Evolutionary conservation across 2,888 invertebrate genomes (phyloP), one percentile per base, ranked within the genome.

Genomic region (Apotomis capreana): DNA sequence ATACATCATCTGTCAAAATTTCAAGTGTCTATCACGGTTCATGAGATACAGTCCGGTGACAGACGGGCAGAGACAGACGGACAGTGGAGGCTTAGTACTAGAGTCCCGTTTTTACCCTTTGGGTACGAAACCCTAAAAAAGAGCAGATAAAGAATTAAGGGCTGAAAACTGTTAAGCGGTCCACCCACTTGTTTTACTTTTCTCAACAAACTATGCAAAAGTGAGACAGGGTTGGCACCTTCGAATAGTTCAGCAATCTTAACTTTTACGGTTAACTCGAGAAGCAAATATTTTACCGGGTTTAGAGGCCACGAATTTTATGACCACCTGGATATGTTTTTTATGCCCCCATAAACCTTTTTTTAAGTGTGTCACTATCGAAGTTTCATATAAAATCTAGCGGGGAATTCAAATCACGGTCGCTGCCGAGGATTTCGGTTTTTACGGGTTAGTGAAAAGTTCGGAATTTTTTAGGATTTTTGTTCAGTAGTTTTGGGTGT

Each of bases 311-410:
- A 36, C 52, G 49, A 61, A 1, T 67, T 71, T 71, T 71, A 71
- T 44, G 52, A 52, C 26, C 46, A 36, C 36, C 62, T 40, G 62
- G 68, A 71, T 71, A 68, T 62, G 67, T 71, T 68, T 71, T 71
- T 71, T 71, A 71, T 51, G 57, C 51, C 68, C 55, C 62, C 36
- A 51, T 71, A 71, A 71, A 71, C 70, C 71, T 68, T 62, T 69
- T 69, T 70, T 71, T 71, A 68, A 71, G 62, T 55, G 57, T 71
- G 67, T 71, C 67, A 71, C 71, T 71, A 68, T 68, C 61, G 60
- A 71, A 71, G 67, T 71, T 71, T 71, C 57, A 68, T 67, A 67
- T 67, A 67, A 71, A 71, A 68, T 71, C 71, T 55, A 9, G 15
- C 68, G 13, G 44, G 55, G 69, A 55, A 69, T 55, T 71, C 68